Base-by-base conservation (phyloP, 2,113 vertebrate species). In the Sinosuthora webbiana region DNA sequence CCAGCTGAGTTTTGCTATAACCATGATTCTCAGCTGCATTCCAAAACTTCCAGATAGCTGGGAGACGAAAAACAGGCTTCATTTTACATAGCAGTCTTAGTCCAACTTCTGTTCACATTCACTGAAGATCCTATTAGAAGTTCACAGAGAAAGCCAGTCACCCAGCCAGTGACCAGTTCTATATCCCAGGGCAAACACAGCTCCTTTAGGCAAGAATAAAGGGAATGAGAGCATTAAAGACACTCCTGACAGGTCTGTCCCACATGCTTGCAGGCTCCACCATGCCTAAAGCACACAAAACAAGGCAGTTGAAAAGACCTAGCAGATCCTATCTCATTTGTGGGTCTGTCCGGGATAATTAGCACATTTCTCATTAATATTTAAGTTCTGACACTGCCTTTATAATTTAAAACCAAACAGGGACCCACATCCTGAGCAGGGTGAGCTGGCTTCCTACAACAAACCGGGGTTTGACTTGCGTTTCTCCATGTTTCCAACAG, bases 181-280 rank as follows among this genome's bases (percentile, higher is more conserved):
- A 19, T 24, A 62, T 18, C 78, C 37, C 30, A 89, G 42, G 55
- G 70, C 55, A 90, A 90, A 92, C 6, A 49, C 1, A 8, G 68
- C 35, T 94, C 64, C 89, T 91, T 90, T 33, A 84, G 60, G 62
- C 82, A 95, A 90, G 63, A 49, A 90, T 57, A 86, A 83, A 76
- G 90, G 9, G 17, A 63, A 49, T 23, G 15, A 65, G 25, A 89
- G 28, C 57, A 76, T 19, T 71, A 57, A 82, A 85, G 44, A 13
- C 50, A 25, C 17, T 62, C 50, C 31, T 42, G 71, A n/a, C 68
- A 81, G 35, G 28, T 15, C 2, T 4, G 31, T 45, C 19, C 65
- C 89, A 79, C 37, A 63, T 13, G 31, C n/a, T 39, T 82, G 39
- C 0, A 0, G 67, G 30, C 15, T 62, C 17, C 7, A 42, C 35